Base-by-base conservation (phyloP, 2,113 vertebrate species). In the Phylloscopus whistleri region DNA sequence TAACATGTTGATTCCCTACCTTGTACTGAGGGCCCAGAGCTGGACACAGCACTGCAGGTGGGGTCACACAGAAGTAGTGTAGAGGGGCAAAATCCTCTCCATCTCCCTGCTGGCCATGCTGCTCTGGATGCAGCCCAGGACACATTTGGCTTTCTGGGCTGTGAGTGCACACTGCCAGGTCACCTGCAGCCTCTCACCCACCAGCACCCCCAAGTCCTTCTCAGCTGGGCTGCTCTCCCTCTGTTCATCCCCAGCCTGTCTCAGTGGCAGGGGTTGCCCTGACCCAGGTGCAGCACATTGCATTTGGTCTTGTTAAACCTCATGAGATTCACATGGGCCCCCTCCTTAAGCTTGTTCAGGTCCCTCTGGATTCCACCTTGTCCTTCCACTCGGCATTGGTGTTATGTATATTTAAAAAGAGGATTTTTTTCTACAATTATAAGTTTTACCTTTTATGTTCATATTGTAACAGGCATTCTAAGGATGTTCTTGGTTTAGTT, bases 171-270 rank as follows among this genome's bases (percentile, higher is more conserved):
- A n/a, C n/a, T n/a, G n/a, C n/a, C n/a, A 37, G 12, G 8, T 24
- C 33, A 16, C 7, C 9, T 4, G 10, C 52, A 59, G 4, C 43
- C 8, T 64, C 67, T 23, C 31, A 27, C 3, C 17, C 10, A 5
- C 21, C 17, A 31, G 8, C 8, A 51, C 2, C 2, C 21, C 14
- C 15, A 43, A 8, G 3, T 6, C 22, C 26, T 37, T 12, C 6
- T 10, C 11, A 2, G 14, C 18, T 33, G 2, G 7, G 10, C 31
- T 44, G 1, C 12, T 44, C 22, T 33, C 4, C 0, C 3, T 9
- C 22, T 44, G 10, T 9, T 43, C 19, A 44, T 37, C 31, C 27
- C 12, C 44, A 81, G 10, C 13, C 23, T 59, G 5, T 16, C 23
- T 6, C 33, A 12, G 28, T 13, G 14, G 3, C 27, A 24, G 7